A percentile compares a stretch with the other conserved stretches of the same genome.
Evolutionary conservation across 2,113 vertebrate species (phyloP).

Genomic region (Eolophus roseicapilla): DNA sequence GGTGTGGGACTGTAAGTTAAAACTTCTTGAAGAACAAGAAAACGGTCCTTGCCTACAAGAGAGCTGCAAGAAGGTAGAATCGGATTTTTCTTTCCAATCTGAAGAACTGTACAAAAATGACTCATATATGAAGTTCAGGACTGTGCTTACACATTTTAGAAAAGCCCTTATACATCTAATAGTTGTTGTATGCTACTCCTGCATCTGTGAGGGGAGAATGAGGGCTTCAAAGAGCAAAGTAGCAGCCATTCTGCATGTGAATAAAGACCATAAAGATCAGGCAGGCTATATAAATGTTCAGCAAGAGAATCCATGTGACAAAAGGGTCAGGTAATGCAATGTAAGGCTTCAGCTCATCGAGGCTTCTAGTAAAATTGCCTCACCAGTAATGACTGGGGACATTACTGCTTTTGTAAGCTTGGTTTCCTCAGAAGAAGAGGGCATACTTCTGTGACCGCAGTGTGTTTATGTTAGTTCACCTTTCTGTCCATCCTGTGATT

Average conservation of each 20-base stretch:
- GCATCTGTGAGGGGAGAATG: neutral
- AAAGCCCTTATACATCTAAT: neutral
- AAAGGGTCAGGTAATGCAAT: neutral
- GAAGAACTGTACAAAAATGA: neutral
- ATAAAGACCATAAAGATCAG: neutral
- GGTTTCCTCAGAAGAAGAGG: neutral
- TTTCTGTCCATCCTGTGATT: neutral
- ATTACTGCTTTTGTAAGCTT: neutral
- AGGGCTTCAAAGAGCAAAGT: neutral
- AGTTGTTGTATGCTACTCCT: neutral
- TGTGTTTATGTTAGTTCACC: neutral
- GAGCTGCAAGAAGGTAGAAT: neutral
- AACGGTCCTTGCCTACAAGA: neutral
- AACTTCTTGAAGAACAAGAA: neutral
- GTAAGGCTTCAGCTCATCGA: neutral
- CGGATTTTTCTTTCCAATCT: neutral
- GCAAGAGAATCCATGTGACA: neutral
- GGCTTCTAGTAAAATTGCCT: accelerated
- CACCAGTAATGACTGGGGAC: neutral
- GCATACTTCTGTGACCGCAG: accelerated
- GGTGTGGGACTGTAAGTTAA: neutral
- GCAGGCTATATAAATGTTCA: neutral
- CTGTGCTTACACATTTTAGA: neutral
- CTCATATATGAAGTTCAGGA: neutral
- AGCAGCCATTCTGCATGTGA: neutral